Conservation (phyloP, 2,797 vertebrate genomes). For the Phrynocephalus forsythii region DNA sequence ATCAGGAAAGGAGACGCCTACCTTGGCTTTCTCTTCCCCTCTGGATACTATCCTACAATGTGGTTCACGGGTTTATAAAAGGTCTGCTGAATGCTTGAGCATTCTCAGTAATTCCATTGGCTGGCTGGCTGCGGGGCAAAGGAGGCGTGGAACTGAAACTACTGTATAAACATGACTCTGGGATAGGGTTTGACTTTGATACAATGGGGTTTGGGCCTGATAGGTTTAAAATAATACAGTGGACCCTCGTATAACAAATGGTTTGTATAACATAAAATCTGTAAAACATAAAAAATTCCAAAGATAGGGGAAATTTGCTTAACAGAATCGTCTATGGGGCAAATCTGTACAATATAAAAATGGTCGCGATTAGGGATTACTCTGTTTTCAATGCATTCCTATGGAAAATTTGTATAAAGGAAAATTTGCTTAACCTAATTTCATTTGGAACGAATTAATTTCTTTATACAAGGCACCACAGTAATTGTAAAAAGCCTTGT, state of each 20-base stretch:
- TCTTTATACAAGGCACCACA: too few species aligned
- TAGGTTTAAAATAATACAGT: not conserved
- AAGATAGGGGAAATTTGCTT: too few species aligned
- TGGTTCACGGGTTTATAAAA: not conserved
- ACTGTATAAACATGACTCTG: not conserved
- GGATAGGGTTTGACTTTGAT: not conserved
- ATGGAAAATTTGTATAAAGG: too few species aligned
- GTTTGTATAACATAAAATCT: too few species aligned
- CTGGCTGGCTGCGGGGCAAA: not conserved
- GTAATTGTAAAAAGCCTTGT: not conserved
- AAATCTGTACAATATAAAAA: too few species aligned
- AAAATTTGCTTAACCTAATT: too few species aligned
- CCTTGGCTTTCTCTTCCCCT: not conserved
- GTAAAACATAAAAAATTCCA: too few species aligned
- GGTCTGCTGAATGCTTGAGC: not conserved
- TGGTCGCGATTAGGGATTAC: too few species aligned
- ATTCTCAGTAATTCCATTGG: not conserved
- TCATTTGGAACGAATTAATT: too few species aligned
- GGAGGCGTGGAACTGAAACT: not conserved
- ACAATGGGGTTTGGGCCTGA: not conserved
- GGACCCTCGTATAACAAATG: too few species aligned
- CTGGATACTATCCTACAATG: not conserved
- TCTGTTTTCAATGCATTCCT: too few species aligned
- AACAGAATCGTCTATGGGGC: too few species aligned
- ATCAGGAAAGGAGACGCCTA: not conserved